Evolutionary conservation across 2,113 vertebrate species (phyloP), one percentile per base, ranked within the genome.

Genomic region (Hucho hucho): DNA sequence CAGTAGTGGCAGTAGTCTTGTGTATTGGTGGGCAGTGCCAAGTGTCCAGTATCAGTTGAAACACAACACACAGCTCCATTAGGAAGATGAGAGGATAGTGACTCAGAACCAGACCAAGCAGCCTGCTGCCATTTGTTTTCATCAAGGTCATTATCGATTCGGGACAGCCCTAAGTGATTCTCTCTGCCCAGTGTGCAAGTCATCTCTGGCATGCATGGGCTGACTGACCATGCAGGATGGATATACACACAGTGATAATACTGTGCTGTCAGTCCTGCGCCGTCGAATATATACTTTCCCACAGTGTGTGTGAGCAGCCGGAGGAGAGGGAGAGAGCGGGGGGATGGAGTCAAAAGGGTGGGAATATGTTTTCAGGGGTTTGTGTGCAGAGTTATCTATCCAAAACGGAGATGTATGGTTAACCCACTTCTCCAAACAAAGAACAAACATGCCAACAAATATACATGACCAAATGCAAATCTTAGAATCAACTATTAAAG

Each of bases 331-430:
- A 32, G 65, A 67, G 26, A 67, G 29, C 3, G 28, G 32, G 18
- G 14, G 32, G 80, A 66, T 78, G 75, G 69, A 84, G 53, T 72
- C 22, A 73, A 67, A 24, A 74, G 26, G 64, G 75, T 69, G 79
- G 79, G 12, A 1, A 4, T 79, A 32, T 13, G 70, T 72, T 81
- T 82, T 70, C 20, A 72, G 71, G 58, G 77, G 80, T 3, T 63
- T 63, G 61, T 32, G 32, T 32, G 32, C 32, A 32, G 32, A 32
- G 32, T 32, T 32, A 32, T 32, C 32, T 32, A 32, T 32, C 32
- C 32, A 32, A 32, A 32, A 32, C 6, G 1, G 32, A 32, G 32
- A 32, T 32, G 32, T 32, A 32, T 32, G 32, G 32, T 32, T 32
- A 32, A 32, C 32, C 32, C 32, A 32, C 32, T 32, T 32, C 32